Evolutionary conservation across 2,797 vertebrate species (phyloP), one percentile per base, ranked within the genome.

Genomic region (Mus caroli): DNA sequence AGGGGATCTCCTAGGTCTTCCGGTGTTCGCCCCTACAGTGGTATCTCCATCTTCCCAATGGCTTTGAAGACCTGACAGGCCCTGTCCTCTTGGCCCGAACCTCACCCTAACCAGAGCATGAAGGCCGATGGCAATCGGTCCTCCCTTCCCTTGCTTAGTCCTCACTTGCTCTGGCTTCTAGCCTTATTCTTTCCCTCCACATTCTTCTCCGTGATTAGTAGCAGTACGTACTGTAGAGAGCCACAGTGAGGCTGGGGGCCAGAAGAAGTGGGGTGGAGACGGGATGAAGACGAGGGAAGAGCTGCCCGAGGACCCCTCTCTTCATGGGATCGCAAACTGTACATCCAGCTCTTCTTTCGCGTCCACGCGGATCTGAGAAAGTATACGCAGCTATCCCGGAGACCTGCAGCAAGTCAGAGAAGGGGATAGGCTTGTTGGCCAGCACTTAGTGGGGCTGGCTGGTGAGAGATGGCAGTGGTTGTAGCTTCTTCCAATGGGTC

Each of bases 271-370:
- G 84, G 96, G 97, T 46, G 92, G 84, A 97, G 84, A 92, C 10
- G 1, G 82, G 92, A 96, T 88, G 97, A 97, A 97, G 97, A 98
- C 97, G 96, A 90, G 95, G 96, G 97, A 97, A 95, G 97, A 87
- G 94, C 97, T 96, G 96, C 98, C 85, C 88, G 82, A 90, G 76
- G 86, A 67, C 19, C 80, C 3, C 31, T 85, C 86, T 90, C 82
- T 97, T 99, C 99, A 99, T 3, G 99, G 99, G 98, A 99, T 99
- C 97, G 99, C 99, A 98, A 99, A 99, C 98, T 99, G 99, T 98
- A 99, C 99, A 97, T 99, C 99, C 96, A 99, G 98, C 94, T 99
- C 99, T 98, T 99, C 99, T 99, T 99, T 99, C 92, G 99, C 99
- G 31, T 99, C 99, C 97, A 99, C 99, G 96, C 99, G 99, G 98